Conservation (phyloP, 1,140 invertebrate genomes). For the Alviniconcha marisindica region DNA sequence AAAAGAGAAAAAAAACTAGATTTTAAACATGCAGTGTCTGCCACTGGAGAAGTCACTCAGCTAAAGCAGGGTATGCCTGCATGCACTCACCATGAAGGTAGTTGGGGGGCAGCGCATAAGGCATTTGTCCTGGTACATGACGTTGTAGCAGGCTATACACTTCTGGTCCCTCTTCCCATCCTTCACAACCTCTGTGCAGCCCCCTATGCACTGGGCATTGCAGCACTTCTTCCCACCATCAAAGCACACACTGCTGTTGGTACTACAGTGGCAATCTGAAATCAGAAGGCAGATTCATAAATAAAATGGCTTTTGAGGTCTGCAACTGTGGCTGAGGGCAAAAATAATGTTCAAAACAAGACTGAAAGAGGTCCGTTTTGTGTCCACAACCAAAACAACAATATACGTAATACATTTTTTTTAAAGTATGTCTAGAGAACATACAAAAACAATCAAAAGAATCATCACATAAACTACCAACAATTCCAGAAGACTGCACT, state of each 20-base stretch:
- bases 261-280: conserved; percentile 45
- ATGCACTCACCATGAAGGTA: conserved; percentile 81
- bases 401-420: no score
- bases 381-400: no score
- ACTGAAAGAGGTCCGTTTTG: no score
- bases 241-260: conserved; percentile 34
- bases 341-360: no score
- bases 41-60: not conserved
- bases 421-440: no score
- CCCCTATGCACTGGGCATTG: conserved; percentile 87
- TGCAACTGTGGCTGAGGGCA: no score
- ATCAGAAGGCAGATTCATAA: not conserved
- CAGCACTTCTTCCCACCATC: conserved; percentile 81
- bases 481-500: no score
- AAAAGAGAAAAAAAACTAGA: no score
- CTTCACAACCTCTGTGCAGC: conserved; percentile 79
- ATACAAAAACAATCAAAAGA: no score
- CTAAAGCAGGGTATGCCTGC: no score
- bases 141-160: conserved; percentile 87
- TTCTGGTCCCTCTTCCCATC: conserved; percentile 77
- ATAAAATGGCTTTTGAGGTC: not conserved
- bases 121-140: conserved; percentile 79
- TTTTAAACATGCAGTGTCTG: no score
- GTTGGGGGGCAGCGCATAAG: conserved; percentile 84
- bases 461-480: no score